Conservation (phyloP, 2,888 invertebrate genomes). For the Ennomos erosarius region DNA sequence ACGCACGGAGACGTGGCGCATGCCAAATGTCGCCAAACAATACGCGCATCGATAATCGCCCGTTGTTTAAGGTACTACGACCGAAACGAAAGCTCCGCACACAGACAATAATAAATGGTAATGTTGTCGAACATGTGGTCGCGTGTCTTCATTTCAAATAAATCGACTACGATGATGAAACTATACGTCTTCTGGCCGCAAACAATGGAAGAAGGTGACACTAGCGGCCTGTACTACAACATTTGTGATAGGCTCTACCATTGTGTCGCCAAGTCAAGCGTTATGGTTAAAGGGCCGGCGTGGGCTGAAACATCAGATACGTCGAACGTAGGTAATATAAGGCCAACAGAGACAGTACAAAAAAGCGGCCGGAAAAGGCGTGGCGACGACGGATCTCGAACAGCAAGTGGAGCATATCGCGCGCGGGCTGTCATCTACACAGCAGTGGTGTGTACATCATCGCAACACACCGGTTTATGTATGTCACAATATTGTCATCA, state of each 20-base stretch:
- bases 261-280: conserved; percentile 44
- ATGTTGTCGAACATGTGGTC: conserved; percentile 66
- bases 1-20: conserved; percentile 68
- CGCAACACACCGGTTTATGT: conserved; percentile 43
- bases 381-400: conserved; percentile 55
- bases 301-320: conserved; percentile 52
- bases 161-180: conserved; percentile 69
- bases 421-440: conserved; percentile 45
- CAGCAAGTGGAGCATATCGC: conserved; percentile 52
- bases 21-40: conserved; percentile 77
- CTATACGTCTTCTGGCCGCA: conserved; percentile 61
- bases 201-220: conserved; percentile 69
- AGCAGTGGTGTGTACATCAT: conserved; percentile 37
- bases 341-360: conserved; percentile 46
- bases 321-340: conserved; percentile 30
- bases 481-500: background rate
- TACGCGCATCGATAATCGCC: conserved; percentile 75
- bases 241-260: conserved; percentile 48
- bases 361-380: conserved; percentile 61
- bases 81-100: conserved; percentile 67
- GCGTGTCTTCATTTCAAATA: conserved; percentile 69
- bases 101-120: conserved; percentile 66
- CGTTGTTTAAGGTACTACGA: conserved; percentile 66
- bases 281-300: conserved; percentile 48
- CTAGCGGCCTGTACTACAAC: conserved; percentile 49